Evolutionary conservation across 2,797 vertebrate genomes (phyloP), one percentile per base, ranked within the genome.

Genomic region (Scarus forsteni): DNA sequence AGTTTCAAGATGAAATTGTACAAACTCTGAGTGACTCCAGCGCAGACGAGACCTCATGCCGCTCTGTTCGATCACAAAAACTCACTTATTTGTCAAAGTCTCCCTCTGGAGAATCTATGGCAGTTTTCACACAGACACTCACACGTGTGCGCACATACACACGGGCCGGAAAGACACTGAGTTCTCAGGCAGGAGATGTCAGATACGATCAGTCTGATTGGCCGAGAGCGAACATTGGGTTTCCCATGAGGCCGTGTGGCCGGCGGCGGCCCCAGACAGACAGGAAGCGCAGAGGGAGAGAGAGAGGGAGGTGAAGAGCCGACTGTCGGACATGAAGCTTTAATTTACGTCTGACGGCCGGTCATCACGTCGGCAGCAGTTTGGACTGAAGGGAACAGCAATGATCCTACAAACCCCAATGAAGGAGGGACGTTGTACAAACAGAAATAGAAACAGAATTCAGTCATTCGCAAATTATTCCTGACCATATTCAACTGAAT

Each of bases 181-280:
- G 59, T 77, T 75, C 73, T 60, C 19, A 56, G 51, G 60, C 67
- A 62, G 66, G 48, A 79, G 67, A 68, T 71, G 79, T 85, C 84
- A 84, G 75, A 88, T 88, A 72, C 56, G 43, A 89, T 89, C 75
- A 79, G 77, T 42, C 48, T 75, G 82, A 88, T 50, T 72, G 77
- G 67, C 62, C 66, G 19, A 57, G 19, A 66, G 61, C 34, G 9
- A 73, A 67, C 64, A 43, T 8, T 49, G 35, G 51, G 38, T 77
- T 66, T 81, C 82, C 84, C 85, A 76, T 63, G 80, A 74, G 88
- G 80, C 74, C 35, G 0, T 60, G 82, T 42, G 81, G 73, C 83
- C 73, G 48, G 48, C 18, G 48, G 85, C 55, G 50, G 36, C 42
- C 68, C 51, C 57, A 81, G 73, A 75, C 73, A 69, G 63, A 73